A percentile compares a stretch with the other conserved stretches of the same genome.
These are phyloP conservation scores for Takifugu ocellatus DNA, from an alignment of 2,797 vertebrate genomes.

Conservation along the genomic window DNA sequence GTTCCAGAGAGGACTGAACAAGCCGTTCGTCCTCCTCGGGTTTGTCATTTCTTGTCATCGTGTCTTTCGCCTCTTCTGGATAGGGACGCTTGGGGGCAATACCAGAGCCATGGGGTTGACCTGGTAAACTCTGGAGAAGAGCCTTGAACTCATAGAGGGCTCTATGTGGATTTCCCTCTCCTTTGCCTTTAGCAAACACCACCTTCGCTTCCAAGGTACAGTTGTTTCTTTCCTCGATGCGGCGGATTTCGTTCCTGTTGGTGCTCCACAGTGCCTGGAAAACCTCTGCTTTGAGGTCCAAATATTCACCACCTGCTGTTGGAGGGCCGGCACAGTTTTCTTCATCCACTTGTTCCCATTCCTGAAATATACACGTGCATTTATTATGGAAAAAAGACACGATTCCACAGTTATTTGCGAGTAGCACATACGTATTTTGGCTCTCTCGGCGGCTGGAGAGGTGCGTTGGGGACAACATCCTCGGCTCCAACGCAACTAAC, in stretches of 20 bases:
- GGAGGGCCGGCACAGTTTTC: neutral
- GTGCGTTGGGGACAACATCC: neutral
- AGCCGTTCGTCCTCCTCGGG: neutral
- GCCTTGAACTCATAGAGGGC: constrained; percentile 27
- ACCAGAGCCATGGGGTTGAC: accelerated
- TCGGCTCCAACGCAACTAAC: accelerated
- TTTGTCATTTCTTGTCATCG: neutral
- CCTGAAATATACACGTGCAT: constrained; percentile 5
- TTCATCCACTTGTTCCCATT: accelerated
- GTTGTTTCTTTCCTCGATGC: constrained; percentile 34
- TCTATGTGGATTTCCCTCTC: neutral
- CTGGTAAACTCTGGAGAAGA: constrained; percentile 3
- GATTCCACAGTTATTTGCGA: no score
- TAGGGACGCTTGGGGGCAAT: constrained; percentile 14
- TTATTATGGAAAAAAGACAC: neutral
- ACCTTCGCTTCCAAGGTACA: constrained; percentile 25
- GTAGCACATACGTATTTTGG: constrained; percentile 23
- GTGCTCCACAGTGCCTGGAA: constrained; percentile 54
- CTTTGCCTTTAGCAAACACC: constrained; percentile 7
- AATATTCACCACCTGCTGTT: neutral
- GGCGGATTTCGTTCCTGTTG: constrained; percentile 40
- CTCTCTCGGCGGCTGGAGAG: neutral
- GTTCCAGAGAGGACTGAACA: neutral
- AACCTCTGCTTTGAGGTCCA: neutral
- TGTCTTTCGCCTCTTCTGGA: neutral